Conservation (phyloP, 1,140 invertebrate species). For the Gonatopus flavifemur region DNA sequence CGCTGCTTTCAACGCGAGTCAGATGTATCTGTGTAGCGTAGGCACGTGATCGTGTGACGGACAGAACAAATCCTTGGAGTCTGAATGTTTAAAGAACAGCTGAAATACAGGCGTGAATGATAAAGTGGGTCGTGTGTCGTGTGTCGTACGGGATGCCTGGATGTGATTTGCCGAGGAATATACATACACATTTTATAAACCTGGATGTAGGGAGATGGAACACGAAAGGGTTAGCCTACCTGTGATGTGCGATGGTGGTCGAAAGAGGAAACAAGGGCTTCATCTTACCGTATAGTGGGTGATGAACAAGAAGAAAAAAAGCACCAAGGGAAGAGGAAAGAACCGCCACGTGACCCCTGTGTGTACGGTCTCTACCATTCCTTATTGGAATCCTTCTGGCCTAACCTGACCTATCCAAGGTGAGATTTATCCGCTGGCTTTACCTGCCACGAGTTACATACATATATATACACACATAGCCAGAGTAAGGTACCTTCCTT, state of each 20-base stretch:
- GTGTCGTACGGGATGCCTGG: no score
- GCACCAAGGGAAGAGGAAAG: slow-evolving; percentile 10
- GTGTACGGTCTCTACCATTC: slow-evolving; percentile 31
- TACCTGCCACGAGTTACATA: slow-evolving; percentile 43
- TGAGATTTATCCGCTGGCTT: slow-evolving; percentile 49
- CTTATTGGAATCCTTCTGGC: slow-evolving; percentile 40
- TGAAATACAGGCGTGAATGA: slow-evolving; percentile 25
- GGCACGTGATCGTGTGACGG: no score
- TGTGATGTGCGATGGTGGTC: slow-evolving; percentile 8
- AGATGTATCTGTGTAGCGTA: no score
- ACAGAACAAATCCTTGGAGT: slow-evolving; percentile 28
- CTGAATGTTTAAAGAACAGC: slow-evolving; percentile 42
- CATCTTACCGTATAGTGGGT: no score
- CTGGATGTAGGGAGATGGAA: no score
- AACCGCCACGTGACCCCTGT: slow-evolving; percentile 36
- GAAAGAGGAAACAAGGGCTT: slow-evolving; percentile 11
- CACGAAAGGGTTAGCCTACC: slow-evolving; percentile 37
- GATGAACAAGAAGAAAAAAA: slow-evolving; percentile 17
- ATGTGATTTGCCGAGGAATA: slow-evolving; percentile 44
- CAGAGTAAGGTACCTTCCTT: neutral
- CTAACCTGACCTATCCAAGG: slow-evolving; percentile 50
- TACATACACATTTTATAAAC: neutral
- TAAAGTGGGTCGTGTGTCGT: slow-evolving; percentile 51
- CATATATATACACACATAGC: slow-evolving; percentile 11
- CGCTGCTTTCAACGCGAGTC: no score